phyloP scores from a whole-genome alignment of 2,888 invertebrate species.

The Ichneumoninae sp. region DNA sequence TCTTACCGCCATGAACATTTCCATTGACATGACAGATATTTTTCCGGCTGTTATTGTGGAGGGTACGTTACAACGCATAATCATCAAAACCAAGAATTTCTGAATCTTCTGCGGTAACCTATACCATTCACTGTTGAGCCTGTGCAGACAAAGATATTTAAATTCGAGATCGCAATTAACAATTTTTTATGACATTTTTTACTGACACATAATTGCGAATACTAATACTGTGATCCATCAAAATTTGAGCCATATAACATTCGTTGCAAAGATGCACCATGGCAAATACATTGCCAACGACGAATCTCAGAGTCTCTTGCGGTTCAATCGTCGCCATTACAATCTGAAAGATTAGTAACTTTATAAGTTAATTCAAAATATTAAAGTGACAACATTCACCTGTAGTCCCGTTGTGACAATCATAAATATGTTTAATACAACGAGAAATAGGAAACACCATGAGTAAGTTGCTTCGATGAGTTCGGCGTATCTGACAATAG shows the following conservation, averaged over 20 bases:
- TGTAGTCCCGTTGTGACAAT: neutral
- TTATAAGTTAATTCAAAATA: neutral
- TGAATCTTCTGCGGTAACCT: neutral
- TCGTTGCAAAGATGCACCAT: neutral
- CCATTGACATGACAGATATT: neutral
- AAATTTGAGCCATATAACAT: neutral
- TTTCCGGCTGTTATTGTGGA: neutral
- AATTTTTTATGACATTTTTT: neutral
- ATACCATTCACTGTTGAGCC: neutral
- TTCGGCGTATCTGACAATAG: neutral
- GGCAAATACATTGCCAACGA: neutral
- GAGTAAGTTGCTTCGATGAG: neutral
- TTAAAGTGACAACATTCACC: neutral
- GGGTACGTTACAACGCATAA: neutral
- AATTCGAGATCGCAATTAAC: neutral
- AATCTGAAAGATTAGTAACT: neutral
- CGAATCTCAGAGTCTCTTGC: neutral
- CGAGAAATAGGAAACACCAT: neutral
- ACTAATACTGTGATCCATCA: constrained; percentile 1
- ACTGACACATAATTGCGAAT: neutral
- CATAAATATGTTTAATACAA: neutral
- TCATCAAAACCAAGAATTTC: neutral
- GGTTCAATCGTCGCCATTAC: neutral
- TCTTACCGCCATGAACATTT: neutral
- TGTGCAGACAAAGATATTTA: neutral